Evolutionary conservation across 1,140 invertebrate species (phyloP), one percentile per base, ranked within the genome.

Genomic region (Eubasilissa regina): DNA sequence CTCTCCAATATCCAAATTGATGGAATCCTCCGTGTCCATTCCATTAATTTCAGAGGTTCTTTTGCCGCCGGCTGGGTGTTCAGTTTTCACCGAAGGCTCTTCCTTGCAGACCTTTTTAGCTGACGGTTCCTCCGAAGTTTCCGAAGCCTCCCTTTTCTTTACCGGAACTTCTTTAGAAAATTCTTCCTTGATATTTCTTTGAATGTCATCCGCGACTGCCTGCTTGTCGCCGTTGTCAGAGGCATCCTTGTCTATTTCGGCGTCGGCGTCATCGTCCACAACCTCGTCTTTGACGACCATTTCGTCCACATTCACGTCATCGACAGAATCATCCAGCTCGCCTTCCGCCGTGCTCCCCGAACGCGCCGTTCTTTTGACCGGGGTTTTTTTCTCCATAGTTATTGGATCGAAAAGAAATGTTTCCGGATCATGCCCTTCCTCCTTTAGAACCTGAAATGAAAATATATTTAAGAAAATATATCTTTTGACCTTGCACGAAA

Each of bases 391-490:
- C 43, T 88, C 87, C 19, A 62, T 73, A 13, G 83, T 58, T 56
- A 74, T 11, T 83, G 81, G 83, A 47, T 95, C 91, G 87, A 97
- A 95, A 19, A 92, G 85, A 85, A 92, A 94, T 51, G 93, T 93
- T 13, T 93, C 93, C 13, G 95, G 94, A 90, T 97, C 92, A 74
- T 92, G 85, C 1, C 95, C 95, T 87, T 97, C 95, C n/a, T 94
- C 94, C 83, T 92, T 89, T 60, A 97, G 89, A 75, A 94, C 93
- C 95, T 97, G 86, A 81, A 60, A 21, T 64, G 21, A 21, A 60
- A 43, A 4, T 17, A 19, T 77, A 77, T 66, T 48, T 8, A 25
- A 13, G 48, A 21, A 66, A 25, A 53, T 21, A 0, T 53, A 21
- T n/a, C 21, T 17, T 56, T 8, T 17, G 47, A 21, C 11, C 7